A percentile compares a stretch with the other conserved stretches of the same genome.
Conservation (phyloP, 1,140 invertebrate genomes). For the Drosophila orena region DNA sequence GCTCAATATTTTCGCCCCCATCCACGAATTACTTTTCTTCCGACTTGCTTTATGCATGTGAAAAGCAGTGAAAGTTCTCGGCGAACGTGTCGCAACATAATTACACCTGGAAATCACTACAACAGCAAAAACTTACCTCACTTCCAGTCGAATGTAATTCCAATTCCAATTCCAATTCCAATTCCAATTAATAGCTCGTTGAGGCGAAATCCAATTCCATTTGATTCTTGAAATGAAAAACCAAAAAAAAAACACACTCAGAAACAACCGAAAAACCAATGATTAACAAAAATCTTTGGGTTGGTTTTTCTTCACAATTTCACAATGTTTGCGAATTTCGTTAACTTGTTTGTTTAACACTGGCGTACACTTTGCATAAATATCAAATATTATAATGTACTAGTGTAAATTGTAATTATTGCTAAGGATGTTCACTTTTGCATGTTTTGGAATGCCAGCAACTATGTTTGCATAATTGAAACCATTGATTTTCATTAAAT, state of each 20-base stretch:
- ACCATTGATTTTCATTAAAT: no score
- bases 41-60: not conserved
- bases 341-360: not conserved
- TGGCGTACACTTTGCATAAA: no score
- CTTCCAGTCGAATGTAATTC: constrained; percentile 10
- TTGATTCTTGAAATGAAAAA: constrained; percentile 30
- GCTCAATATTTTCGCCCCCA: constrained; percentile 1
- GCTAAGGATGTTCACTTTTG: no score
- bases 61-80: constrained; percentile 34
- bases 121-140: constrained; percentile 18
- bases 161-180: constrained; percentile 36
- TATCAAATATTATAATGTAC: not conserved
- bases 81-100: constrained; percentile 37
- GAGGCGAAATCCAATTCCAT: constrained; percentile 22
- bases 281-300: not conserved
- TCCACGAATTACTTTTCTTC: not conserved
- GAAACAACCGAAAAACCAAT: constrained; percentile 11
- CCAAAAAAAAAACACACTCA: constrained; percentile 3
- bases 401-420: no score
- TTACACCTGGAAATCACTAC: constrained; percentile 8
- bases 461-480: no score
- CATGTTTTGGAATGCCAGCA: no score
- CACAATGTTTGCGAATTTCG: not conserved
- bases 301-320: constrained; percentile 1
- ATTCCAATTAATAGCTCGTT: constrained; percentile 27